Base-by-base conservation (phyloP, 1,140 invertebrate genomes). In the Pararge aegeria region DNA sequence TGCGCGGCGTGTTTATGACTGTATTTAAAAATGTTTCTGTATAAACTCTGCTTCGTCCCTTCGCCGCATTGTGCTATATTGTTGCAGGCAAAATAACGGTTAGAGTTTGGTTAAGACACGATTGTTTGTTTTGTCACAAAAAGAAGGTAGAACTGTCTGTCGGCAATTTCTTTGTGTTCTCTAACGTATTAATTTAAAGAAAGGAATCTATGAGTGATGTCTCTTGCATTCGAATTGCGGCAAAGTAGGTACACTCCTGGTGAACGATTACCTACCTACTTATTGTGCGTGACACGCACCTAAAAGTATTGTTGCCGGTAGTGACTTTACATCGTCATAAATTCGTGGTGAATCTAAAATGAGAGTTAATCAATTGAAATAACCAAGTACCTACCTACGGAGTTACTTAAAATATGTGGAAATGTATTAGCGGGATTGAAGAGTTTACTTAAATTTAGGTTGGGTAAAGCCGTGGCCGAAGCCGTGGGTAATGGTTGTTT, bases 1-100 rank as follows among this genome's bases (percentile, higher is more conserved):
- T n/a, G n/a, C n/a, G 67, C 75, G 61, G 75, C 56, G 55, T 75
- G 68, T 84, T 84, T 83, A 84, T 78, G 76, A 64, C 63, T 62
- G 56, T 71, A 60, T 78, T 78, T 74, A 72, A 83, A 61, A 75
- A 65, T 77, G 66, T 74, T 72, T 67, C 71, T 56, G 66, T 61
- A 55, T 68, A 40, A 54, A 44, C 54, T 65, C 54, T 44, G 65
- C 64, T 70, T 66, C 54, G 61, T 64, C 50, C 58, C 64, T 54
- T 55, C 55, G 24, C 46, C 52, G 30, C 12, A 61, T 70, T 62
- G 60, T 60, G 60, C 63, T 66, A 58, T 53, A 64, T 66, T 59
- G 55, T 73, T 70, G 69, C 50, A 70, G 68, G 64, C 66, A 61
- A 80, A 76, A 70, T 78, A 75, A 80, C 76, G 68, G 73, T 68